Base-by-base conservation (phyloP, 2,888 invertebrate genomes). In the Graphium colonna region DNA sequence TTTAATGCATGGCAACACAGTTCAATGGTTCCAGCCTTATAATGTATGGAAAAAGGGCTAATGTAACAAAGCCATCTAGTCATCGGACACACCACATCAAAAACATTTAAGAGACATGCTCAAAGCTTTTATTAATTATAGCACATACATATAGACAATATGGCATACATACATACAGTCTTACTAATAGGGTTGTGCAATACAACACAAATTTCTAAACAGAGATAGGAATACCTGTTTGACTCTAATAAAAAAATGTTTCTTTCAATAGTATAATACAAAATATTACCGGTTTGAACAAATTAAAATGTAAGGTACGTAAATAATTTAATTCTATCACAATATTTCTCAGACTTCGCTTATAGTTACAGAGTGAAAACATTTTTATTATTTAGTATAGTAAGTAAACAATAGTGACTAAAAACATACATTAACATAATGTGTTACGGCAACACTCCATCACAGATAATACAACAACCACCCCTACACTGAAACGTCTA, bases 251-350 rank as follows among this genome's bases (percentile, higher is more conserved):
- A 31, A 31, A 31, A 31, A 31, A 31, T 9, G 31, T 31, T 31
- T 31, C 10, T n/a, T n/a, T n/a, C 31, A 31, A 31, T 60, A 51
- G 53, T 61, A 61, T 56, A 49, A 51, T 60, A 60, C 56, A 60
- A 69, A 60, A 57, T 51, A 61, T 62, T 57, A 60, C 49, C 59
- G 58, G 60, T 56, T 60, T 59, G 49, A 62, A 60, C 52, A 62
- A 65, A 67, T 67, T 64, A 71, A 64, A 64, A 61, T 65, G 65
- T 67, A 67, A 69, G 60, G 60, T 71, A 70, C 73, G 69, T 71
- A 69, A 75, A 73, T 71, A 77, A 75, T 74, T 75, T 75, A 71
- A 64, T 64, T 67, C 67, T 82, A 83, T 81, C 81, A 81, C 82
- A 75, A 71, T 71, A 62, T 71, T 47, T 52, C 69, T 79, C 76